Conservation (phyloP, 2,113 vertebrate species). For the Oreochromis aureus region DNA sequence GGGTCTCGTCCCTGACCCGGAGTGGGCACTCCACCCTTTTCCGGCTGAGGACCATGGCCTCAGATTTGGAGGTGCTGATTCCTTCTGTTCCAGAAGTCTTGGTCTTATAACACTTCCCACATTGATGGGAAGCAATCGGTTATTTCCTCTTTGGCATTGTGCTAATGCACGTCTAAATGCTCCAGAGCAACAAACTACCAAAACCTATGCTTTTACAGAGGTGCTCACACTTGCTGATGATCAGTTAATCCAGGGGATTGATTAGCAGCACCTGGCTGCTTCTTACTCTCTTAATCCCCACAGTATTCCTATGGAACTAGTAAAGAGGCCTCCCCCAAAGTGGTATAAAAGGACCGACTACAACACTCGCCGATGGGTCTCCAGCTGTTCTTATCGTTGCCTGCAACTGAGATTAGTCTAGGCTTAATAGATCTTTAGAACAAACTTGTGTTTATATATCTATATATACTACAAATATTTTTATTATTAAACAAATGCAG, state of each 20-base stretch:
- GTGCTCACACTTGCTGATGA: background rate
- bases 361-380: background rate
- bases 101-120: background rate
- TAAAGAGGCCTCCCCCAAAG: background rate
- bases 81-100: background rate
- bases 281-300: background rate
- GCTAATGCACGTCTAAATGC: background rate
- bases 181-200: no score
- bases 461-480: background rate
- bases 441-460: accelerated
- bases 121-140: no score
- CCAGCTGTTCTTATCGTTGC: background rate
- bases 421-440: background rate
- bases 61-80: no score
- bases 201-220: background rate
- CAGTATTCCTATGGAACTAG: background rate
- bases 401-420: background rate
- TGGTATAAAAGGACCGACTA: background rate
- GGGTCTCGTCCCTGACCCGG: no score
- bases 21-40: no score
- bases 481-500: background rate
- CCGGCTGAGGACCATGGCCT: no score
- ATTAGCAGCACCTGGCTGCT: background rate
- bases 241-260: background rate
- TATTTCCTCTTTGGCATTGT: background rate